phyloP scores from a whole-genome alignment of 2,888 invertebrate species.

The Stegana nigrithorax region DNA sequence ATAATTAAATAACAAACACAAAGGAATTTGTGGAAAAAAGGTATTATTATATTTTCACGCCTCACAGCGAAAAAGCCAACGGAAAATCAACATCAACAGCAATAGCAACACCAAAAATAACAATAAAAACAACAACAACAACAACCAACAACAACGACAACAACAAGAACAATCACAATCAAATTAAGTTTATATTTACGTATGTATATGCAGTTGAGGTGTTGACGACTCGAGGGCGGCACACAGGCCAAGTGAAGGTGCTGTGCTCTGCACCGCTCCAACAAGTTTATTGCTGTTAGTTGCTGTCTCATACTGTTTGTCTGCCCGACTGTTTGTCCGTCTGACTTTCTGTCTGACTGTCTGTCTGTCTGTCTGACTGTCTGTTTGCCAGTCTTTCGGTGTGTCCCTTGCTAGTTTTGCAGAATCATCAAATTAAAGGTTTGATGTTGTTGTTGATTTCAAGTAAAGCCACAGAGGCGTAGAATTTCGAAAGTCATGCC shows the following conservation, averaged over 20 bases:
- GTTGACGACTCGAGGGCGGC: background rate
- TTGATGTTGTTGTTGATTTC: slow-evolving; percentile 63
- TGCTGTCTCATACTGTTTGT: too few relatives aligned
- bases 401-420: slow-evolving; percentile 39
- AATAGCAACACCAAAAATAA: background rate
- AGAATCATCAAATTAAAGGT: slow-evolving; percentile 64
- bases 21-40: too few relatives aligned
- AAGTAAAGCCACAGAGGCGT: too few relatives aligned
- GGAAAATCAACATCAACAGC: slow-evolving; percentile 38
- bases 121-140: background rate
- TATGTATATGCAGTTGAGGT: too few relatives aligned
- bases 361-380: background rate
- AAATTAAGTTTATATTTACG: too few relatives aligned
- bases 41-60: slow-evolving; percentile 61
- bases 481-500: background rate
- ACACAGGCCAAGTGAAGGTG: background rate
- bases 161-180: background rate
- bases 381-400: too few relatives aligned
- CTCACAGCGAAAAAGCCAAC: slow-evolving; percentile 47
- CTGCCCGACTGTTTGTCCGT: too few relatives aligned
- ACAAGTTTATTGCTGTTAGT: background rate
- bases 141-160: background rate
- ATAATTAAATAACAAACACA: too few relatives aligned
- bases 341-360: background rate
- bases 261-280: background rate